phyloP scores from a whole-genome alignment of 1,140 invertebrate species.

The Zaprionus africanus region DNA sequence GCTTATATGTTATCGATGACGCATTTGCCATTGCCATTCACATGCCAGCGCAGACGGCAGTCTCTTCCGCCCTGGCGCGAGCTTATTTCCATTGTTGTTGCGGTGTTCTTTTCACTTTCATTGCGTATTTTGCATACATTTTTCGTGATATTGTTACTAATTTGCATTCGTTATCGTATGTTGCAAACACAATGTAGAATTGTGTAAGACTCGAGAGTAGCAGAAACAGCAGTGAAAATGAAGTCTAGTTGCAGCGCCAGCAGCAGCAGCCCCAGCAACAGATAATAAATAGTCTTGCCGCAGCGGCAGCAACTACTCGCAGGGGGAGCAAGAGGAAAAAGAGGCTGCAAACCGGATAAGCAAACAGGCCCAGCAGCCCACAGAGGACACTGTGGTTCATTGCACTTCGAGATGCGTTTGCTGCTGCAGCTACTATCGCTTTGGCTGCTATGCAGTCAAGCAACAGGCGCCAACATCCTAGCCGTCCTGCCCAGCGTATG shows the following conservation, averaged over 20 bases:
- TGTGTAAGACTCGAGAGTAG: slow-evolving; percentile 39
- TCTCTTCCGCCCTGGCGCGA: slow-evolving; percentile 28
- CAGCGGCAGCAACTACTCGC: slow-evolving; percentile 10
- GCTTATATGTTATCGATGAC: slow-evolving; percentile 21
- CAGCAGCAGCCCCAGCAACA: slow-evolving; percentile 51
- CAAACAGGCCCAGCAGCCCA: slow-evolving; percentile 32
- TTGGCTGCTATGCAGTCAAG: slow-evolving; percentile 43
- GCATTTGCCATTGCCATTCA: slow-evolving; percentile 36
- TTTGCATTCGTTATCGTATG: slow-evolving; percentile 51
- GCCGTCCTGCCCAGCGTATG: slow-evolving; percentile 78
- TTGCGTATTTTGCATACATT: slow-evolving; percentile 49
- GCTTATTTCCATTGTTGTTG: slow-evolving; percentile 53
- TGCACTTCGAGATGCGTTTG: slow-evolving; percentile 50
- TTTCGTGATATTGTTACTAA: slow-evolving; percentile 45
- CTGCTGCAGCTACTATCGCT: slow-evolving; percentile 52
- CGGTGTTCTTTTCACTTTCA: slow-evolving; percentile 71
- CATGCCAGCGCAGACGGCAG: slow-evolving; percentile 14
- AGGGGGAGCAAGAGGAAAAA: slow-evolving; percentile 16
- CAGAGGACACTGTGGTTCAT: slow-evolving; percentile 36
- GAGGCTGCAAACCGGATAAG: slow-evolving; percentile 66
- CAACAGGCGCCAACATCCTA: slow-evolving; percentile 67
- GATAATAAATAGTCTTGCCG: slow-evolving; percentile 67
- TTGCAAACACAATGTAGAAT: slow-evolving; percentile 36
- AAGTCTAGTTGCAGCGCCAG: slow-evolving; percentile 39
- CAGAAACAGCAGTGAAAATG: slow-evolving; percentile 57